Base-by-base conservation (phyloP, 2,797 vertebrate genomes). In the Setipinna tenuifilis region DNA sequence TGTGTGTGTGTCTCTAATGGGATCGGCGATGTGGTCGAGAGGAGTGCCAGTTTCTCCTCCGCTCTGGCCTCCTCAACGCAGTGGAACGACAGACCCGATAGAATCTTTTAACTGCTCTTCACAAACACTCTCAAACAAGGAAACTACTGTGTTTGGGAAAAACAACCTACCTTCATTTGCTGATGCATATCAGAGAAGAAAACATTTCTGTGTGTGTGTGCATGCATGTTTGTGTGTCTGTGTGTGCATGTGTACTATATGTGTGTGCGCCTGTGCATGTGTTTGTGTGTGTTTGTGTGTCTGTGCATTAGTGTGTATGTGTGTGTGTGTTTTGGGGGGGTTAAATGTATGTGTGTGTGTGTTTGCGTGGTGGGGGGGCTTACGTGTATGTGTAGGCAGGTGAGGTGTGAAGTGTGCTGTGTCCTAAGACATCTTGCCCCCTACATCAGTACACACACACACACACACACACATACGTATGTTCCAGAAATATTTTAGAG, bases 241-340 rank as follows among this genome's bases (percentile, higher is more conserved):
- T 54, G 50, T 54, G 50, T 54, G 6, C 0, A 10, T 54, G 50
- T 54, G 35, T 41, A n/a, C n/a, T n/a, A n/a, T n/a, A n/a, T n/a
- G n/a, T n/a, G 48, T 50, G 48, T 50, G 48, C 12, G 1, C 3
- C 0, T 50, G 6, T 54, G 10, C 14, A 2, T 54, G 50, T 54
- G 10, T 54, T 0, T 54, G 6, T 54, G 14, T 28, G 7, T 16
- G 62, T 68, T 14, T 3, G 28, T 16, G 62, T 71, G 10, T 71
- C 25, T 68, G 25, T 68, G n/a, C 12, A 25, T 28, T 10, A 11
- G 14, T 28, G 7, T 16, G 62, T 68, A 3, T 3, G 28, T 16
- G 62, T 71, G 10, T 71, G 25, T 68, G 25, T 68, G 87, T 86
- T 86, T 88, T n/a, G n/a, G 89, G 88, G 89, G 87, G 88, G 89